A percentile compares a stretch with the other conserved stretches of the same genome.
Conservation (phyloP, 1,140 invertebrate species). For the Drosophila lacertosa region DNA sequence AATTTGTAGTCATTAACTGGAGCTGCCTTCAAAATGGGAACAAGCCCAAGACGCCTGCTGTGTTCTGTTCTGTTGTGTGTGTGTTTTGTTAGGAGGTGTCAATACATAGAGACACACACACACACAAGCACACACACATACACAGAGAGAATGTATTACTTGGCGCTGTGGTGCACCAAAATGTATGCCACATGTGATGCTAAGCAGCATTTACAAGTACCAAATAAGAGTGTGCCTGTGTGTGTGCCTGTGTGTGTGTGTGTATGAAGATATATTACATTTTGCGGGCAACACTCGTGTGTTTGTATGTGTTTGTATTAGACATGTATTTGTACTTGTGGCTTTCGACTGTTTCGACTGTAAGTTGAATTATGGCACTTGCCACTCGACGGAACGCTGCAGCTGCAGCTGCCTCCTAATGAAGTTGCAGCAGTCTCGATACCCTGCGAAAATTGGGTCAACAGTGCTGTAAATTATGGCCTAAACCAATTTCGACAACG, state of each 20-base stretch:
- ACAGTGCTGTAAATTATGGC: conserved; percentile 64
- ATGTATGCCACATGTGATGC: conserved; percentile 58
- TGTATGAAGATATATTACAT: conserved; percentile 72
- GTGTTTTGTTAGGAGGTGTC: conserved; percentile 44
- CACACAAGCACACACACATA: neutral
- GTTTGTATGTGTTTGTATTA: conserved; percentile 18
- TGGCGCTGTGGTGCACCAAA: conserved; percentile 60
- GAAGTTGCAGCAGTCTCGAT: conserved; percentile 37
- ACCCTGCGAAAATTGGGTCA: conserved; percentile 57
- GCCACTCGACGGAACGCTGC: conserved; percentile 23
- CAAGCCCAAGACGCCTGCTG: conserved; percentile 10
- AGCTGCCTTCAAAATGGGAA: conserved; percentile 38
- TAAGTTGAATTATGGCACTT: conserved; percentile 68
- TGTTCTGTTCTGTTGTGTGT: conserved; percentile 1
- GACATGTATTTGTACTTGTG: conserved; percentile 76
- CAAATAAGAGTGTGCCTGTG: neutral
- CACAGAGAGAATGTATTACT: conserved; percentile 9
- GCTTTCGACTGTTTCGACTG: conserved; percentile 46
- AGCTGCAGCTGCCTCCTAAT: conserved; percentile 59
- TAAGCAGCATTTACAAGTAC: conserved; percentile 27
- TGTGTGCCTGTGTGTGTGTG: conserved; percentile 12
- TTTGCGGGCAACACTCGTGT: conserved; percentile 28
- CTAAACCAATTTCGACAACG: conserved; percentile 23
- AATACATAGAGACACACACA: conserved; percentile 27
- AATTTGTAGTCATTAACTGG: conserved; percentile 78